A percentile compares a stretch with the other conserved stretches of the same genome.
These are phyloP conservation scores for Drosophila sulfurigaster DNA, from an alignment of 1,140 invertebrate genomes.

Conservation along the genomic window DNA sequence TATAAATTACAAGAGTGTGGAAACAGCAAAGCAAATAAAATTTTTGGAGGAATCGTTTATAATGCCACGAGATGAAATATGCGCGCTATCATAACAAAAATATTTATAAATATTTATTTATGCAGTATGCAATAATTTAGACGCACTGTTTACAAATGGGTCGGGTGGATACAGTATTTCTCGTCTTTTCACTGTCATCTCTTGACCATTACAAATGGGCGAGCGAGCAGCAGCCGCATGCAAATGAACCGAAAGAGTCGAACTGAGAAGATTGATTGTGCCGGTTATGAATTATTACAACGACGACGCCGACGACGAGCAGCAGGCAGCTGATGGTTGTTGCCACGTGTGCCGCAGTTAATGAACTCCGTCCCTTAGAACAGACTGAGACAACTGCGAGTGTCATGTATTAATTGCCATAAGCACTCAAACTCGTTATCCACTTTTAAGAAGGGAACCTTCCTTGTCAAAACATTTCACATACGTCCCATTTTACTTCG, in stretches of 20 bases:
- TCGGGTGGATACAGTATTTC: slow-evolving; percentile 15
- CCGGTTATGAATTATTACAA: slow-evolving; percentile 38
- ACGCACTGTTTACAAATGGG: slow-evolving; percentile 46
- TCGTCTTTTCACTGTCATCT: slow-evolving; percentile 30
- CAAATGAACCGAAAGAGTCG: slow-evolving; percentile 33
- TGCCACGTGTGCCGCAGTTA: slow-evolving; percentile 39
- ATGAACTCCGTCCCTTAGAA: slow-evolving; percentile 25
- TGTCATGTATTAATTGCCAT: slow-evolving; percentile 41
- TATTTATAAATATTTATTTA: slow-evolving; percentile 51
- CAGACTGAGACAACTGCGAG: not conserved
- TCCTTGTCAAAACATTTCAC: slow-evolving; percentile 38
- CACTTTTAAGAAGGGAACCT: not conserved
- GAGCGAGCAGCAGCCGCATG: slow-evolving; percentile 28
- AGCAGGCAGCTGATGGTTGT: slow-evolving; percentile 3
- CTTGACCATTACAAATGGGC: slow-evolving; percentile 50
- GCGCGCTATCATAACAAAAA: slow-evolving; percentile 5
- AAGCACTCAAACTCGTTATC: not conserved
- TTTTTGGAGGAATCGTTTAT: not conserved
- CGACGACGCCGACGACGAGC: not conserved
- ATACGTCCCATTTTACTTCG: slow-evolving; percentile 45
- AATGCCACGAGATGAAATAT: slow-evolving; percentile 33
- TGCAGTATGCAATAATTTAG: slow-evolving; percentile 34
- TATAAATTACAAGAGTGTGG: slow-evolving; percentile 2
- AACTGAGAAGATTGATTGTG: slow-evolving; percentile 41
- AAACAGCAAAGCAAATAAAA: slow-evolving; percentile 9